Base-by-base conservation (phyloP, 2,797 vertebrate genomes). In the Sebastes taczanowskii region DNA sequence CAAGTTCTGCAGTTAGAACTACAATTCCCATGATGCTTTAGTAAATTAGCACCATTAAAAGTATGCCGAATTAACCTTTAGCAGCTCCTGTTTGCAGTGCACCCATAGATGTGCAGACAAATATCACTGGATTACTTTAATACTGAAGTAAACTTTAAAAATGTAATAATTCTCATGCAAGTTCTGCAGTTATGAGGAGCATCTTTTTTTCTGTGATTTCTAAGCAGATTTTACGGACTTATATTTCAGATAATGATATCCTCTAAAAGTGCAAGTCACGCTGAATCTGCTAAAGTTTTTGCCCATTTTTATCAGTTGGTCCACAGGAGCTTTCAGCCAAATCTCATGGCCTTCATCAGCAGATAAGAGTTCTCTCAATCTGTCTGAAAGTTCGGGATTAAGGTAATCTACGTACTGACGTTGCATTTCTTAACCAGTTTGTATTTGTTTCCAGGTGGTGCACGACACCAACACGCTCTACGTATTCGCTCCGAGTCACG, bases 381-480 rank as follows among this genome's bases (percentile, higher is more conserved):
- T 23, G 2, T 9, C 1, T 22, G 22, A 42, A 16, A 42, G 6
- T 42, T 42, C 0, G 38, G 14, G 0, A 42, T 42, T 42, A 42
- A 42, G 14, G 38, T 0, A 42, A 42, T 42, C 38, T 6, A 1
- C 5, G 11, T 23, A 11, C 53, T 11, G 0, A 63, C 20, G 0
- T 35, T 20, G 11, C 13, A 0, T 49, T 46, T 23, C 3, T 22
- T 14, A 32, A 71, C 6, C 16, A 0, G 11, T 11, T 75, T 46
- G 35, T 80, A 60, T 78, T 46, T 87, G 35, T 88, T 58, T 78
- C 0, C 3, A 99, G 98, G 96, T 99, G 78, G 96, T 99, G 25
- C 96, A 99, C 4, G 97, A 98, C 69, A 89, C 91, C 61, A 97
- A 94, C 78, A 98, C 95, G 0, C 95, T 99, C 59, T 99, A 99